Percentiles rank a stretch among this genome's conserved stretches.
Evolutionary conservation across 2,113 vertebrate species (phyloP).

Genomic region (Oxyruncus cristatus): DNA sequence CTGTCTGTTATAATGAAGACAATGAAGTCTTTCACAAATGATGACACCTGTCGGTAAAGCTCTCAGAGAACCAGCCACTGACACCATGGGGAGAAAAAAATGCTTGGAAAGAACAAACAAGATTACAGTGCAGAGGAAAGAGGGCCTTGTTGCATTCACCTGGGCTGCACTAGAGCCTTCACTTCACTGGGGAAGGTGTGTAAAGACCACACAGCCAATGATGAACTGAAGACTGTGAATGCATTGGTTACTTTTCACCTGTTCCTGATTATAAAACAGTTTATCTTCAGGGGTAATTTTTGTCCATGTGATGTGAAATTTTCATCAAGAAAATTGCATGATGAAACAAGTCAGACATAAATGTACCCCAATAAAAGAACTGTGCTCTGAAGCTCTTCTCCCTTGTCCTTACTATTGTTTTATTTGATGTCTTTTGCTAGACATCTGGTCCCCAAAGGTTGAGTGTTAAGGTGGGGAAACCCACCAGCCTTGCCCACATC

Average conservation of each 20-base stretch:
- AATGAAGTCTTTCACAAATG: neutral
- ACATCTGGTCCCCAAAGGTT: neutral
- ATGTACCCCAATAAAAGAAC: neutral
- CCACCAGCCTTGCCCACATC: neutral
- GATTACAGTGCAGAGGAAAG: neutral
- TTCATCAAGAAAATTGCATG: neutral
- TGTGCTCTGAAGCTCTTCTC: neutral
- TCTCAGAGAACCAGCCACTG: neutral
- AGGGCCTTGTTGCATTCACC: neutral
- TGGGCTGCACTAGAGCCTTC: neutral
- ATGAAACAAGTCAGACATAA: neutral
- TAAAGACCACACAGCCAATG: neutral
- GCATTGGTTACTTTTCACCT: neutral
- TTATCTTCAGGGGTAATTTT: neutral
- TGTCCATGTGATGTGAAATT: neutral
- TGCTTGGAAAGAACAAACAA: neutral
- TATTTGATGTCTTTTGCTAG: neutral
- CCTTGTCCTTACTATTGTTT: neutral
- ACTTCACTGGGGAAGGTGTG: neutral
- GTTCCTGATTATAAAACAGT: neutral
- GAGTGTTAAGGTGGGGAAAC: neutral
- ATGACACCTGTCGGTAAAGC: neutral
- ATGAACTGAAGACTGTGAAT: neutral
- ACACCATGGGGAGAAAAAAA: neutral
- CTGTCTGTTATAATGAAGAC: neutral